Evolutionary conservation across 2,797 vertebrate genomes (phyloP), one percentile per base, ranked within the genome.

Genomic region (Pangasius mekongensis): DNA sequence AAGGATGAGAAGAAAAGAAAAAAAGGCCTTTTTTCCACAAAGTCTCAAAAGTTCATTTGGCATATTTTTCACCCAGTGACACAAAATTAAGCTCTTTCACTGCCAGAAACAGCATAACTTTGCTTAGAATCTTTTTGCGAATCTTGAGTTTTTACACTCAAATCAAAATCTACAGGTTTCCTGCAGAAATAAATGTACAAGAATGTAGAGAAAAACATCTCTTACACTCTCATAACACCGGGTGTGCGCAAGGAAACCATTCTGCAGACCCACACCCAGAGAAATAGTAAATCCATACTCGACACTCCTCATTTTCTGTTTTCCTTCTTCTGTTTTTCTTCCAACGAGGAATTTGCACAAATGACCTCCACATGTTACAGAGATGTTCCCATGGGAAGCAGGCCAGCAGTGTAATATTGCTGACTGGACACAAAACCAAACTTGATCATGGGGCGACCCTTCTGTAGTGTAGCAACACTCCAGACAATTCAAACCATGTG

Each of bases 341-440:
- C 89, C 84, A 90, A 85, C 71, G 74, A 93, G 93, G 92, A 93
- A 94, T 95, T 93, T 88, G 86, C 90, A 90, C 93, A 95, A 95
- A 96, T 94, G 86, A 93, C 89, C 92, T 94, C 95, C 95, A 96
- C 92, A 93, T 95, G 95, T 92, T 92, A 90, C 82, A 88, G 89
- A 91, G 94, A 92, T 91, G 91, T 93, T 91, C 95, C 91, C 93
- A 81, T 80, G 94, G 95, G 94, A 94, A 83, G 5, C 39, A 78
- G 92, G 91, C 93, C 89, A 93, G 92, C 91, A 85, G 92, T 92
- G 92, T 91, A 85, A 93, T 93, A 93, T 88, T 93, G 95, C 94
- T 95, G 95, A 95, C 92, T 76, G 92, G 94, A 95, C 92, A 88
- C 93, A 94, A 94, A 94, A 93, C 93, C 77, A 60, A 33, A 73